Base-by-base conservation (phyloP, 2,888 invertebrate species). In the Phymatocera aterrima region DNA sequence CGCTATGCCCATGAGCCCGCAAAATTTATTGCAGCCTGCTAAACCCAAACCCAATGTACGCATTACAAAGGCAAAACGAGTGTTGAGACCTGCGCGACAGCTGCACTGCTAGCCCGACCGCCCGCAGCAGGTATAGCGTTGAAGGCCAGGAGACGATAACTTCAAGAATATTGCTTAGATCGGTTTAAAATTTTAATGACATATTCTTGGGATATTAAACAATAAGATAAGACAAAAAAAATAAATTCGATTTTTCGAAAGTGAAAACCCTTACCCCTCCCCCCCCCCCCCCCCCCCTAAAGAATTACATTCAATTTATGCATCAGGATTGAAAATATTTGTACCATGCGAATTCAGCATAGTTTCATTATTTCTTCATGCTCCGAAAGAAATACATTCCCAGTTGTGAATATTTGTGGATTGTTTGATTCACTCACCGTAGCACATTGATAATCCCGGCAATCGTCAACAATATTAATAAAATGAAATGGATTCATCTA, bases 1-100 rank as follows among this genome's bases (percentile, higher is more conserved):
- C 37, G 79, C 68, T 72, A 82, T 78, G 77, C 81, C 82, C 81
- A 81, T 83, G 68, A 82, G 77, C 40, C 81, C 81, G 79, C 81
- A 82, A 78, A 83, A 74, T 57, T 81, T 83, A 48, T 81, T 78
- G 51, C 80, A 78, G 61, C 81, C 81, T 64, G 77, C 80, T 57
- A 80, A 78, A 24, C 81, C 82, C 48, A 83, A 75, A 75, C 83
- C 82, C 77, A 81, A 80, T 57, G 80, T 40, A 74, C 79, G 51
- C 83, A 82, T 83, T 31, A 83, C 82, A 54, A 82, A 79, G n/a
- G 34, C 72, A 77, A 79, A 77, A 64, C 72, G 77, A 79, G 72
- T 46, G 70, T 77, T 79, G n/a, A 77, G 3, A 54, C 54, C 54
- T 54, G 54, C 21, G n/a, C 54, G 54, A 54, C 54, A 54, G 54